Conservation (phyloP, 2,797 vertebrate species). For the Eulemur coronatus region DNA sequence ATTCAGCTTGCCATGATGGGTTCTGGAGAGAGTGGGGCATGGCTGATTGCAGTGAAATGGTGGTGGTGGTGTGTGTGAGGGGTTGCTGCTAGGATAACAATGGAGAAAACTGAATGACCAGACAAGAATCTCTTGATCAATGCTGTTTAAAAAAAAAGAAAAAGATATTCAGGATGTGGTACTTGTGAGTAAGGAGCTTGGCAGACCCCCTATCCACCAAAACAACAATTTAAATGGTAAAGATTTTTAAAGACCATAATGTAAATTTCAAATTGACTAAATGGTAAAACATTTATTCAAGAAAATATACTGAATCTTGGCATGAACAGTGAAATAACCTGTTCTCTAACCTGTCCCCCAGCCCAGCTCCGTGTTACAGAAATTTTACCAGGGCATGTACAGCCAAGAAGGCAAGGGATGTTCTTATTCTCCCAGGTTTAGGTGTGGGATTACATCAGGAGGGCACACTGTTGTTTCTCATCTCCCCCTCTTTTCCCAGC, state of each 20-base stretch:
- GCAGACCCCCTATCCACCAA: not conserved
- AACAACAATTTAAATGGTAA: not conserved
- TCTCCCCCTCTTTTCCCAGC: not conserved
- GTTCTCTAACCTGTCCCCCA: not conserved
- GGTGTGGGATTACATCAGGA: not conserved
- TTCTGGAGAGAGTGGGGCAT: not conserved
- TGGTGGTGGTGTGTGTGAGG: accelerated
- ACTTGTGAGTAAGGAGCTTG: not conserved
- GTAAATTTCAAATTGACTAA: not conserved
- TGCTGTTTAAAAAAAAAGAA: not conserved
- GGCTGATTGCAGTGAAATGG: not conserved
- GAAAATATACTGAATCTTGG: not conserved
- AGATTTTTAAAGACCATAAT: not conserved
- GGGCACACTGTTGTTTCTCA: accelerated
- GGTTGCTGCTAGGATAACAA: accelerated
- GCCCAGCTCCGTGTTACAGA: too few species aligned
- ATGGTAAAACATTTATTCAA: not conserved
- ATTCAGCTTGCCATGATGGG: not conserved
- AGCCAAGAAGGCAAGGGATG: not conserved
- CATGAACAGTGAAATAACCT: not conserved
- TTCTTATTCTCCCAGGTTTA: not conserved
- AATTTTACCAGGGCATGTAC: not conserved
- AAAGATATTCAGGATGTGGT: not conserved
- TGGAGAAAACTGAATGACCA: not conserved
- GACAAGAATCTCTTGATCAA: not conserved